Conservation (phyloP, 2,797 vertebrate genomes). For the Manis javanica region DNA sequence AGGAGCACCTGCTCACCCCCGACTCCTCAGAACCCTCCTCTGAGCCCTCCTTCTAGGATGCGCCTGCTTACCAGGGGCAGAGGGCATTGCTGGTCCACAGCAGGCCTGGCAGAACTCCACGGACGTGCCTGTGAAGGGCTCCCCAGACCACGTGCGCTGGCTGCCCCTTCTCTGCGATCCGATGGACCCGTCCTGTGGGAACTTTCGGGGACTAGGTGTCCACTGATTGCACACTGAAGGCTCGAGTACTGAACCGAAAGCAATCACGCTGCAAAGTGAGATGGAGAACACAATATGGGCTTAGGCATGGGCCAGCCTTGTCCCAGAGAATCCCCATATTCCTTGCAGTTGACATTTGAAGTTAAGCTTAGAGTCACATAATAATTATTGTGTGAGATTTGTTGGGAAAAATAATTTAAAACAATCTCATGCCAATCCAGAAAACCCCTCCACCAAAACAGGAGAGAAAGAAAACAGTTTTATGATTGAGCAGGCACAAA, state of each 20-base stretch:
- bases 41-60: not conserved
- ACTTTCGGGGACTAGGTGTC: not conserved
- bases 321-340: not conserved
- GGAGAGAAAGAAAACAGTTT: not conserved
- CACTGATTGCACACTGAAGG: not conserved
- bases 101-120: not conserved
- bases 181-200: not conserved
- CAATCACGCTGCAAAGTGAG: accelerated
- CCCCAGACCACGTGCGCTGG: not conserved
- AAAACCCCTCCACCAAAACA: not conserved
- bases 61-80: not conserved
- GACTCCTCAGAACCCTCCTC: not conserved
- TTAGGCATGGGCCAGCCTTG: not conserved
- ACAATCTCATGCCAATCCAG: not conserved
- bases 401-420: not conserved
- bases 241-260: not conserved
- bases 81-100: not conserved
- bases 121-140: not conserved
- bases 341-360: not conserved
- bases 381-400: not conserved
- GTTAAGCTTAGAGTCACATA: not conserved
- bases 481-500: not conserved
- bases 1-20: not conserved
- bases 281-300: accelerated
- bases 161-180: not conserved